These are phyloP conservation scores for Luscinia luscinia DNA, from an alignment of 2,797 vertebrate species.

Conservation along the genomic window DNA sequence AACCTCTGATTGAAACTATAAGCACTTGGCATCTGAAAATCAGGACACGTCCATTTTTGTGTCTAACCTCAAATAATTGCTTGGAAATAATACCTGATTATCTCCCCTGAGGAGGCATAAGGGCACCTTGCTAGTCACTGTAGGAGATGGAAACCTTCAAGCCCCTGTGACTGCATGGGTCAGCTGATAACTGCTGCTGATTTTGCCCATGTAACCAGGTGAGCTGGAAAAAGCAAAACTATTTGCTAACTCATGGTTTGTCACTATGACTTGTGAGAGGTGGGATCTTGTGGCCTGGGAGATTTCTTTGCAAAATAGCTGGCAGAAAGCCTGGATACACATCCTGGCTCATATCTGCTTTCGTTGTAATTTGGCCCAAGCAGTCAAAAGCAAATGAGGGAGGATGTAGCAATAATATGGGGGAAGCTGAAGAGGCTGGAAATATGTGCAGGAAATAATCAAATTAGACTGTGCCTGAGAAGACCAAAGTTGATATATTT, in stretches of 20 bases:
- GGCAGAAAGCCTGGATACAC: conserved; percentile 10
- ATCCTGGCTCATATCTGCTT: conserved; percentile 19
- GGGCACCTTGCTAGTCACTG: neutral
- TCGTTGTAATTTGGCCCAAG: conserved; percentile 27
- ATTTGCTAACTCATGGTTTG: neutral
- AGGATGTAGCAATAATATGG: neutral
- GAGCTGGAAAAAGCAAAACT: neutral
- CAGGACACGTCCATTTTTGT: neutral
- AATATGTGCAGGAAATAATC: conserved; percentile 10
- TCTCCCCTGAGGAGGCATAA: neutral
- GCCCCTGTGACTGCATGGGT: accelerated
- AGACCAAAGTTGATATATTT: neutral
- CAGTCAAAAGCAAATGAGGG: conserved; percentile 10
- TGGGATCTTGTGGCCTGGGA: neutral
- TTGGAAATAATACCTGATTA: neutral
- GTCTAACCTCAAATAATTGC: neutral
- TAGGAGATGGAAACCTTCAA: neutral
- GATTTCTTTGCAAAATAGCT: conserved; percentile 9
- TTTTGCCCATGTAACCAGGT: neutral
- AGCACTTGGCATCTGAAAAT: neutral
- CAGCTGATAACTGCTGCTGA: accelerated
- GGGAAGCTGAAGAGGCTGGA: neutral
- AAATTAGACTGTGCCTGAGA: neutral
- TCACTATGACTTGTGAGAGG: neutral
- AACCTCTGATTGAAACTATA: neutral